A percentile compares a stretch with the other conserved stretches of the same genome.
Conservation (phyloP, 37 sponge, comb jelly and placozoan genomes). For the Aphrocallistes beatrix region DNA sequence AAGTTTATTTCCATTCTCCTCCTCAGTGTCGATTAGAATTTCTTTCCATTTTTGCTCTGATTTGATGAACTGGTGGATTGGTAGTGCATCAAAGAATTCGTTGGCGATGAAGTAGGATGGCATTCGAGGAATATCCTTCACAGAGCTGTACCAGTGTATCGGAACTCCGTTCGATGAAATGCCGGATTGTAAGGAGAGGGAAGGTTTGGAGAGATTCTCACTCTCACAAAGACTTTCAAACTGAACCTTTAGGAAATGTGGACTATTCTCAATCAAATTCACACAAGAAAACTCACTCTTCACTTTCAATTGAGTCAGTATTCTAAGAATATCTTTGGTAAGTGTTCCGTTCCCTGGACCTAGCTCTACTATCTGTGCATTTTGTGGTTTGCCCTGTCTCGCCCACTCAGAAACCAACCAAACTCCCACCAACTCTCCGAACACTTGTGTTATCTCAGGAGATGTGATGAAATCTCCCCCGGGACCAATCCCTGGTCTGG, state of each 20-base stretch:
- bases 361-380: constrained; percentile 71
- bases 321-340: constrained; percentile 66
- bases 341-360: constrained; percentile 96
- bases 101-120: constrained; percentile 66
- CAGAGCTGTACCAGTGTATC: constrained; percentile 46
- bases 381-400: constrained; percentile 19
- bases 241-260: not conserved
- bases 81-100: constrained; percentile 98
- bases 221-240: not conserved
- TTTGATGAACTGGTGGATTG: constrained; percentile 84
- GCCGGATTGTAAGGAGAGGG: not conserved
- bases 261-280: constrained; percentile 4
- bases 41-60: constrained; percentile 71
- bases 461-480: constrained; percentile 95
- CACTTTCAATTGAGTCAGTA: constrained; percentile 22
- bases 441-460: constrained; percentile 89
- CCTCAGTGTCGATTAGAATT: constrained; percentile 71
- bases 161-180: not conserved
- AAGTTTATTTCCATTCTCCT: constrained; percentile 25
- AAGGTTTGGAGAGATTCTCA: not conserved
- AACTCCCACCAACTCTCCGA: constrained; percentile 96
- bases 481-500: constrained; percentile 62
- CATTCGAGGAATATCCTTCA: constrained; percentile 52
- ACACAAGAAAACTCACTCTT: not conserved
- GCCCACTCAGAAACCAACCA: constrained; percentile 90